These are phyloP conservation scores for Polyommatus iphigenia DNA, from an alignment of 2,888 invertebrate genomes.

Conservation along the genomic window DNA sequence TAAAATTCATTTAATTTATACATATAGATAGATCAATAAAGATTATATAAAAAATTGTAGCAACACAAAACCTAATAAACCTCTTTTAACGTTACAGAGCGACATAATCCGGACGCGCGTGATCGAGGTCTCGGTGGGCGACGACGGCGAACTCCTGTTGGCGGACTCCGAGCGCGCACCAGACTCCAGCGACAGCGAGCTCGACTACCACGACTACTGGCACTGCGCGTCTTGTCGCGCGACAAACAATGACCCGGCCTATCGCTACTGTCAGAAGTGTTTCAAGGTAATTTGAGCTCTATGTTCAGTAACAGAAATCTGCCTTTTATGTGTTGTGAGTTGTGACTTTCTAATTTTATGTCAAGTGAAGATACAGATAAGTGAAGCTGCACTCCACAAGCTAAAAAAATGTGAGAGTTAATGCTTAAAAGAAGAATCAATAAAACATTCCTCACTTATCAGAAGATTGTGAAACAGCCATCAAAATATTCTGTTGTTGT, in stretches of 20 bases:
- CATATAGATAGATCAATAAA: too few relatives aligned
- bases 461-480: not conserved
- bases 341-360: not conserved
- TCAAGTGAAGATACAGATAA: not conserved
- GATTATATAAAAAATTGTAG: too few relatives aligned
- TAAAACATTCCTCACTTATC: not conserved
- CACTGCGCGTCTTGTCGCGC: conserved; percentile 83
- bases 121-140: conserved; percentile 60
- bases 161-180: conserved; percentile 70
- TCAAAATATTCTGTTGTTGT: not conserved
- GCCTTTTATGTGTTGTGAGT: not conserved
- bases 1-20: too few relatives aligned
- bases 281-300: conserved; percentile 78
- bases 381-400: not conserved
- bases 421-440: not conserved
- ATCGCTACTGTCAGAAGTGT: conserved; percentile 85
- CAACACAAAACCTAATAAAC: too few relatives aligned
- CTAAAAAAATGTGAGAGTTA: not conserved
- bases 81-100: conserved; percentile 54
- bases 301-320: not conserved
- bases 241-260: conserved; percentile 82
- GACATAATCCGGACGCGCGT: conserved; percentile 68
- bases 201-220: conserved; percentile 81
- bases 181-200: conserved; percentile 69
- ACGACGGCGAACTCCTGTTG: conserved; percentile 64